These are phyloP conservation scores for Microtus ochrogaster DNA, from an alignment of 2,113 vertebrate genomes.

Conservation along the genomic window DNA sequence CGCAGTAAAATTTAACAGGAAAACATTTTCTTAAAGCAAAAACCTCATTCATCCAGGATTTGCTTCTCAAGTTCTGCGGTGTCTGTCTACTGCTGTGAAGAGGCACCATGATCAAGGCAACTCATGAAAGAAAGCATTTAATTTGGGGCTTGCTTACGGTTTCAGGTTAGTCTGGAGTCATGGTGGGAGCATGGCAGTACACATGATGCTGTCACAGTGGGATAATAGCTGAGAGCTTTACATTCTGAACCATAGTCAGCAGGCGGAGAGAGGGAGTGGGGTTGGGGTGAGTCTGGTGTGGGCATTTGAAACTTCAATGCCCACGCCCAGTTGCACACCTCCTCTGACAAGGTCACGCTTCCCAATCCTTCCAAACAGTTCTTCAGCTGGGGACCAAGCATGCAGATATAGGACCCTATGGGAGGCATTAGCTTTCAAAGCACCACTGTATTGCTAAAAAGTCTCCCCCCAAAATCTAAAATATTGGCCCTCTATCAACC, in stretches of 20 bases:
- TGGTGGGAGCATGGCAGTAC: not conserved
- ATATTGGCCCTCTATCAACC: not conserved
- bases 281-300: not conserved
- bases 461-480: conserved; percentile 33
- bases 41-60: conserved; percentile 42
- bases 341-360: not conserved
- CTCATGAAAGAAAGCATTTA: not conserved
- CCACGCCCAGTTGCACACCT: not conserved
- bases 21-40: conserved; percentile 40
- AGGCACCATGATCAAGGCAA: not conserved
- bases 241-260: not conserved
- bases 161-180: not conserved
- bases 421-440: not conserved
- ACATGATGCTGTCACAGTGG: not conserved
- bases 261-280: not conserved
- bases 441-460: not conserved
- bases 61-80: not conserved
- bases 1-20: conserved; percentile 24
- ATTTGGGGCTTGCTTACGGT: not conserved
- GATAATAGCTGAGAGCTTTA: not conserved
- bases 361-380: not conserved
- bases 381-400: not conserved
- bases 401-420: not conserved
- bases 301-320: not conserved
- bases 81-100: not conserved